Evolutionary conservation across 2,113 vertebrate genomes (phyloP).

Genomic region (Raja brachyura): DNA sequence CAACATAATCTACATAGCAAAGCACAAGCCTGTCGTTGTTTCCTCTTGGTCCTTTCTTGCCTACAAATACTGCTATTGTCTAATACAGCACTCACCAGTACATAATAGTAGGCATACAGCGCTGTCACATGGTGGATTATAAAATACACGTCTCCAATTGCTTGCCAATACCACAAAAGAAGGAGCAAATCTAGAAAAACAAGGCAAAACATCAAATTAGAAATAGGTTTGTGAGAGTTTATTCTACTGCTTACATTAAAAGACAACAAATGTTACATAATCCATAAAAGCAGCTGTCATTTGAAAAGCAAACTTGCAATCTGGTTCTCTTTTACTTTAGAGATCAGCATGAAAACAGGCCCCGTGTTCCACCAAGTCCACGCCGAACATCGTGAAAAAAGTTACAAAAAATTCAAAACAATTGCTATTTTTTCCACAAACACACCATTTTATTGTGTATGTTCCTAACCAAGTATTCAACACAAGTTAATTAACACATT

Average conservation of each 20-base stretch:
- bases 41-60: constrained; percentile 58
- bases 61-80: constrained; percentile 56
- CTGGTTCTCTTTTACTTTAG: too few species aligned
- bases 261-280: background rate
- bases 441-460: background rate
- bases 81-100: constrained; percentile 88
- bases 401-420: too few species aligned
- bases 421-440: background rate
- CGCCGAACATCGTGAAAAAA: too few species aligned
- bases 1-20: background rate
- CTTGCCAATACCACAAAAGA: constrained; percentile 90
- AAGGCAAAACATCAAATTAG: constrained; percentile 44
- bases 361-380: too few species aligned
- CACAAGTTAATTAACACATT: background rate
- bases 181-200: constrained; percentile 82
- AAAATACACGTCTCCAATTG: constrained; percentile 92
- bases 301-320: too few species aligned
- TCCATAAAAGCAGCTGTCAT: too few species aligned
- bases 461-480: background rate
- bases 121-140: constrained; percentile 85
- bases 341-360: too few species aligned
- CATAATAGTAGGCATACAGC: constrained; percentile 84
- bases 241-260: background rate
- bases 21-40: constrained; percentile 45
- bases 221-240: background rate